Evolutionary conservation across 2,113 vertebrate genomes (phyloP), one percentile per base, ranked within the genome.

Genomic region (Brachyhypopomus occidentalis): DNA sequence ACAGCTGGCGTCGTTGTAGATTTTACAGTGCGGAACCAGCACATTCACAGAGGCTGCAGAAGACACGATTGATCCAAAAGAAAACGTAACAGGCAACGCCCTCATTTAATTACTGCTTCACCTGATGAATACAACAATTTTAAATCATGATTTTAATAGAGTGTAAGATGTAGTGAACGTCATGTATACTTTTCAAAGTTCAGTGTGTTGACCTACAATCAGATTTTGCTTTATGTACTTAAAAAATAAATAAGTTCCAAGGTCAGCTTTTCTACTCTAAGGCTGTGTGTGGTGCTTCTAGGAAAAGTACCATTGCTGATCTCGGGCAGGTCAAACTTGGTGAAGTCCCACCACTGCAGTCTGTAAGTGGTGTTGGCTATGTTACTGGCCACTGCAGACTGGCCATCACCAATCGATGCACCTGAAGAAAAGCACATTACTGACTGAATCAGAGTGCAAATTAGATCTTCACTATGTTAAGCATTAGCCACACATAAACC

Each of bases 321-420:
- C 92, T 99, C 98, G 25, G 98, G 98, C 75, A 99, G 95, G 85
- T 99, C 96, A 62, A 98, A 99, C 84, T 98, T 98, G 59, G 98
- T 98, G 91, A 99, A 99, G 92, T 99, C 97, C 98, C 98, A 99
- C 98, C 98, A 99, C 92, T 99, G 98, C 82, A 99, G 95, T 2
- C 97, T 92, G 88, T 99, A 99, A 9, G 98, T 99, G 55, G 97
- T 99, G 90, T 98, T 98, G 80, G 98, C 98, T 83, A 99, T 99
- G 91, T 99, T 99, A 91, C 97, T 99, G 89, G 98, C 98, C 36
- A 99, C 98, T 0, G 97, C 98, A 56, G 98, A 99, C 91, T 99
- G 98, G 7, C 97, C 97, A 67, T 99, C 98, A 55, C 97, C 98
- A 71, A 99, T 99, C 2, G 98, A 97, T 3, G 98, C 97, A 63